Conservation (phyloP, 2,888 invertebrate species). For the Noctua fimbriata region DNA sequence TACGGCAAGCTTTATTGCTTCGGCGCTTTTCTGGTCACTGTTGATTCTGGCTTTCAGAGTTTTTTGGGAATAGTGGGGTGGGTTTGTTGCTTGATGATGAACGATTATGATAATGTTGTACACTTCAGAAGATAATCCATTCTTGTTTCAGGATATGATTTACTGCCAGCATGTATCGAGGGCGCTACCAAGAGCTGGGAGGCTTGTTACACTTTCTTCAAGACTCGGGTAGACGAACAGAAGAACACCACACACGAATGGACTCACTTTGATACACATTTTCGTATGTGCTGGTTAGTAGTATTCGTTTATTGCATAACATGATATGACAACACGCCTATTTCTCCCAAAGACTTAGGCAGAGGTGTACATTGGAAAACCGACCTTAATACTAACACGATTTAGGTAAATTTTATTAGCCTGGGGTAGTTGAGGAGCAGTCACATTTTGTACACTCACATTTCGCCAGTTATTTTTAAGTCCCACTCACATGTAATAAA, state of each 20-base stretch:
- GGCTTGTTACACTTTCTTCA: constrained; percentile 78
- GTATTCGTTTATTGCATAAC: not conserved
- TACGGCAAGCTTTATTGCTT: too few relatives aligned
- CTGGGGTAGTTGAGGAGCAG: too few relatives aligned
- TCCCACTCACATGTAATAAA: too few relatives aligned
- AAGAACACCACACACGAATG: constrained; percentile 81
- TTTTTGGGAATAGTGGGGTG: too few relatives aligned
- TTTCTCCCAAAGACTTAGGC: not conserved
- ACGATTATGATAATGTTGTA: not conserved
- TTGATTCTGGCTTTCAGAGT: too few relatives aligned
- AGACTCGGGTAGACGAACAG: constrained; percentile 74
- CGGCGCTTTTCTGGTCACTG: too few relatives aligned
- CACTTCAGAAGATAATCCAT: not conserved
- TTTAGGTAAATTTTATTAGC: too few relatives aligned
- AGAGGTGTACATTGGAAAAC: not conserved
- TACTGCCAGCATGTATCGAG: constrained; percentile 76
- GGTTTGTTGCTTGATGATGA: not conserved
- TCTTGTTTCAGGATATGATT: constrained; percentile 75
- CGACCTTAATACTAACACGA: not conserved
- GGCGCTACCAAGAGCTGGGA: constrained; percentile 77
- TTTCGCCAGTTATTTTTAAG: too few relatives aligned
- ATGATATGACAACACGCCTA: not conserved
- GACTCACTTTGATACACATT: constrained; percentile 85
- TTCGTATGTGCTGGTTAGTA: constrained; percentile 83
- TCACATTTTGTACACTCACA: too few relatives aligned